Conservation (phyloP, 1,140 invertebrate genomes). For the Drosophila persimilis region DNA sequence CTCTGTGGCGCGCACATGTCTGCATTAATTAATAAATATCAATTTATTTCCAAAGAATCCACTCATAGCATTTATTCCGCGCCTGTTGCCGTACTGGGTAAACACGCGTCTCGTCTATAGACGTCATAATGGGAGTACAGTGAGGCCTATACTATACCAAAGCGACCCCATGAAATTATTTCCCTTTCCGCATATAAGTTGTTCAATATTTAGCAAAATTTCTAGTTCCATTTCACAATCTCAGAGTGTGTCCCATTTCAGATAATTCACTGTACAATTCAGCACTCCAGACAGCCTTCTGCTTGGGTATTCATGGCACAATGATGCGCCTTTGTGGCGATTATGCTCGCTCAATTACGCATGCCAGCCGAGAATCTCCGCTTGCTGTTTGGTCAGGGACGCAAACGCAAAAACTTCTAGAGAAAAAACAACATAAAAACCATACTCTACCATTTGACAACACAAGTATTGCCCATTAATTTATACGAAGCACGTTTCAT, state of each 20-base stretch:
- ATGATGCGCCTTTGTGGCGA: slow-evolving; percentile 62
- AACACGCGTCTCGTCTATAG: slow-evolving; percentile 48
- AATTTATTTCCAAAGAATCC: slow-evolving; percentile 52
- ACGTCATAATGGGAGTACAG: slow-evolving; percentile 42
- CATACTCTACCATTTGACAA: slow-evolving; percentile 26
- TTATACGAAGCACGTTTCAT: slow-evolving; percentile 67
- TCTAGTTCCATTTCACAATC: slow-evolving; percentile 12
- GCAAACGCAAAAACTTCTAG: neutral
- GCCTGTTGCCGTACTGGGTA: slow-evolving; percentile 20
- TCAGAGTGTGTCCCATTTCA: slow-evolving; percentile 22
- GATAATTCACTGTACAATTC: neutral
- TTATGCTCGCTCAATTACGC: slow-evolving; percentile 70
- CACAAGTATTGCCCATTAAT: slow-evolving; percentile 58
- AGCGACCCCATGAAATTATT: slow-evolving; percentile 3
- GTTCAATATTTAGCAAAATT: too few species aligned
- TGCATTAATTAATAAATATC: slow-evolving; percentile 66
- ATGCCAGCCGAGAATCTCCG: slow-evolving; percentile 54
- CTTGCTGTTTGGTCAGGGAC: slow-evolving; percentile 14
- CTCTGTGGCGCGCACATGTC: slow-evolving; percentile 32
- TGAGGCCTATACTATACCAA: neutral
- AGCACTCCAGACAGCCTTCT: slow-evolving; percentile 8
- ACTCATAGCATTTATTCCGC: slow-evolving; percentile 32
- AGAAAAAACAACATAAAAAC: slow-evolving; percentile 38
- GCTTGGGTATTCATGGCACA: slow-evolving; percentile 72
- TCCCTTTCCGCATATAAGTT: slow-evolving; percentile 8